Evolutionary conservation across 2,888 invertebrate species (phyloP).

Genomic region (Criorhina ranunculi): DNA sequence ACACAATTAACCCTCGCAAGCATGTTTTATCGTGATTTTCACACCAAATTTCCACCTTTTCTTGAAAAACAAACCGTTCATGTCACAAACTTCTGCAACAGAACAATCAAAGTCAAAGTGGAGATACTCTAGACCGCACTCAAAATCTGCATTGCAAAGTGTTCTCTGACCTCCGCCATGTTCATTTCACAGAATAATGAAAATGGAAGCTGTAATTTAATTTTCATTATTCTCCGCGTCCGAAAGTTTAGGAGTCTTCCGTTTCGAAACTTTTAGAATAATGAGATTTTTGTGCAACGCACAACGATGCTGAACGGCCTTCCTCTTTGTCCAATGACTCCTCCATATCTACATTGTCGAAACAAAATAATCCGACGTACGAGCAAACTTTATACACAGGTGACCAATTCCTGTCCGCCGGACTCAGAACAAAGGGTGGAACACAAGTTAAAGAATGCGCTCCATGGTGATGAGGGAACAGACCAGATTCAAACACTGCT

Average conservation of each 20-base stretch:
- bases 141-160: constrained; percentile 47
- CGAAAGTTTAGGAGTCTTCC: constrained; percentile 56
- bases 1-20: constrained; percentile 20
- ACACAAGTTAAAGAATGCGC: constrained; percentile 35
- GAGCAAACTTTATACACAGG: constrained; percentile 66
- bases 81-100: constrained; percentile 11
- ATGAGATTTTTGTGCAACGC: constrained; percentile 44
- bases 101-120: constrained; percentile 43
- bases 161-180: constrained; percentile 20
- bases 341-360: no score
- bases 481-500: constrained; percentile 46
- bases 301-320: constrained; percentile 49
- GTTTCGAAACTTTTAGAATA: constrained; percentile 53
- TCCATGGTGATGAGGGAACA: not conserved
- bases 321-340: constrained; percentile 15
- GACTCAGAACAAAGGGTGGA: not conserved
- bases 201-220: constrained; percentile 64
- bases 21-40: not conserved
- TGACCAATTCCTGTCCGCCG: constrained; percentile 42
- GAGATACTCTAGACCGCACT: not conserved
- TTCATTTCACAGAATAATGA: constrained; percentile 59
- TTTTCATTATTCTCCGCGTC: constrained; percentile 67
- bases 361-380: not conserved
- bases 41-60: constrained; percentile 15
- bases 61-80: not conserved